Evolutionary conservation across 2,888 invertebrate genomes (phyloP), one percentile per base, ranked within the genome.

Genomic region (Nycteola revayana): DNA sequence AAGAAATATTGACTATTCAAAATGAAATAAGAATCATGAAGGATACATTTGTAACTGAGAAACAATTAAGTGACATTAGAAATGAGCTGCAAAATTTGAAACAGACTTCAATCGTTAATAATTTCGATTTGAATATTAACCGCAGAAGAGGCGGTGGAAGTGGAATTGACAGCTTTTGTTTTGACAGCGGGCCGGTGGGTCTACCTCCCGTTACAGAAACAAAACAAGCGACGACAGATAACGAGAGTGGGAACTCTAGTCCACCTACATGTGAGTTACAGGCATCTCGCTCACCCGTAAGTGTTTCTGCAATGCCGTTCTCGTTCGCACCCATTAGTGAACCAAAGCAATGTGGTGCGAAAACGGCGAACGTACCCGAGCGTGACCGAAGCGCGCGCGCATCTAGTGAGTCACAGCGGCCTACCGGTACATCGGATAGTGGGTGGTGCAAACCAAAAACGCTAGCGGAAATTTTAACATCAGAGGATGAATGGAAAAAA

Each of bases 141-240:
- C n/a, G n/a, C n/a, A n/a, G 10, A 28, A 28, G 21, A 21, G 28
- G 21, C 21, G 28, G 28, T 28, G 27, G 9, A 6, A 7, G 27
- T 18, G 7, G 18, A 27, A 27, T 22, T n/a, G 22, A 27, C 7
- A 20, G 27, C 18, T 18, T 18, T 10, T 28, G 28, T 28, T 21
- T 14, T 8, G 26, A 26, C 10, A 21, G 21, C n/a, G 28, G 21
- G 10, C 28, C 20, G 10, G 1, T 21, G 1, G 14, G 28, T 7
- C 10, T 28, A 20, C 28, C 21, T 7, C 28, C n/a, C 2, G n/a
- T 10, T 21, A 7, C 21, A 20, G 28, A 28, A 10, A 28, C 20
- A 21, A 26, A 26, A 5, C 26, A 26, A 14, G 26, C 9, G 3
- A 22, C n/a, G 22, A 22, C 22, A 26, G 26, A 3, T 9, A 14